Base-by-base conservation (phyloP, 2,113 vertebrate species). In the Euleptes europaea region DNA sequence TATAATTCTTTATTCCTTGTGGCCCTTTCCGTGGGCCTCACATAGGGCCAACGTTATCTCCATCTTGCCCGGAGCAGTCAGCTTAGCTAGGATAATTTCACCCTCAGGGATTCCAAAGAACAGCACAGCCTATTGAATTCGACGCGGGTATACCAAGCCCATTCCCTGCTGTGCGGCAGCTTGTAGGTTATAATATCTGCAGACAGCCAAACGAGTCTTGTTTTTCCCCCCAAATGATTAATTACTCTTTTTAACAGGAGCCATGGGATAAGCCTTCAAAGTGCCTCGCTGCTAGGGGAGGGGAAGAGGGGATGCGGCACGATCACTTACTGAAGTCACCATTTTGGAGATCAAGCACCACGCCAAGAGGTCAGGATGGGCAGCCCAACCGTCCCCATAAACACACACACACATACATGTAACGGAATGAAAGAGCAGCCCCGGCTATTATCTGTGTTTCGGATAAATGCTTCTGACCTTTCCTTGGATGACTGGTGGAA, bases 131-230 rank as follows among this genome's bases (percentile, higher is more conserved):
- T 78, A 0, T 0, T 51, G 84, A 83, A 78, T 71, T 70, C 11
- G 0, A 73, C 81, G 83, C 75, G 0, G 47, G 85, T 88, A 63
- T 26, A 90, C 88, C 72, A 82, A 19, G 0, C 35, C 3, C 0
- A 21, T 66, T 90, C 72, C 87, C 89, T 35, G 51, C 88, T 0
- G 69, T 0, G n/a, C 3, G 0, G 86, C 80, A 87, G 91, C 89
- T 94, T 72, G 91, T 91, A 86, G 77, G 69, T 15, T 92, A 78
- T 84, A 81, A 31, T 88, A 84, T 75, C 84, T 78, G 49, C 88
- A 86, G 90, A 86, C 85, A 91, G 86, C 77, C 69, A 60, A 87
- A 79, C 4, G 1, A 88, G 82, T 17, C 86, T 85, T 82, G 88
- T 86, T 91, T 69, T 84, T 65, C 35, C 84, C 6, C 84, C 6